Evolutionary conservation across 2,888 invertebrate species (phyloP).

Genomic region (Drosophila histrio): DNA sequence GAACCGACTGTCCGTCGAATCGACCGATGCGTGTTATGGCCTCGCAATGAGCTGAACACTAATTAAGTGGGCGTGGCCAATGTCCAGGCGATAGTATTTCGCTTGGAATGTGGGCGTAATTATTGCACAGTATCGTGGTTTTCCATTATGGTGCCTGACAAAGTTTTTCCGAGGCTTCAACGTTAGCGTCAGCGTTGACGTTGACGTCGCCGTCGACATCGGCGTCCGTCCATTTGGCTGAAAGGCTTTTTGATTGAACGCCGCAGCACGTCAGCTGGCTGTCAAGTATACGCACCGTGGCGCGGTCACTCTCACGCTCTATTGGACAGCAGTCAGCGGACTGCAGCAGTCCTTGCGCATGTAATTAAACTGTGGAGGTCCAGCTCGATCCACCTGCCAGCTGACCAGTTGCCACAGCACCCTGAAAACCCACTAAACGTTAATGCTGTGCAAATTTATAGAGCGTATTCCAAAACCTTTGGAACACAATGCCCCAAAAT

Average conservation of each 20-base stretch:
- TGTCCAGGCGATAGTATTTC: constrained; percentile 3
- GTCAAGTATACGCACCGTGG: constrained; percentile 70
- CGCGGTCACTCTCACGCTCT: constrained; percentile 33
- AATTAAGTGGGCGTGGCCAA: constrained; percentile 71
- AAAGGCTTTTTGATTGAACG: constrained; percentile 75
- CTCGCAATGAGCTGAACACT: constrained; percentile 70
- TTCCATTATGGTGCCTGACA: constrained; percentile 53
- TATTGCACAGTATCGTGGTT: constrained; percentile 48
- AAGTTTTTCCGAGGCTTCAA: constrained; percentile 49
- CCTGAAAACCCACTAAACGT: constrained; percentile 20
- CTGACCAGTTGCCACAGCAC: neutral
- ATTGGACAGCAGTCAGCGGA: constrained; percentile 22
- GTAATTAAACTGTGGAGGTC: constrained; percentile 63
- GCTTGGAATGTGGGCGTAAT: constrained; percentile 28
- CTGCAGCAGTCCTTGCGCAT: constrained; percentile 22
- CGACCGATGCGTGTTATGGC: constrained; percentile 28
- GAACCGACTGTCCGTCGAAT: neutral
- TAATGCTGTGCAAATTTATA: constrained; percentile 53
- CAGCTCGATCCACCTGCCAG: constrained; percentile 18
- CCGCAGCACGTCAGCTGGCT: constrained; percentile 63
- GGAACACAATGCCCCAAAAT: constrained; percentile 39
- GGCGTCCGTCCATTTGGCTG: constrained; percentile 31
- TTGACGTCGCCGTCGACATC: constrained; percentile 2
- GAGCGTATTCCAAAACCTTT: constrained; percentile 40
- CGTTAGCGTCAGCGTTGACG: constrained; percentile 1